These are phyloP conservation scores for Stegodyphus dumicola DNA, from an alignment of 1,140 invertebrate species.

Conservation along the genomic window DNA sequence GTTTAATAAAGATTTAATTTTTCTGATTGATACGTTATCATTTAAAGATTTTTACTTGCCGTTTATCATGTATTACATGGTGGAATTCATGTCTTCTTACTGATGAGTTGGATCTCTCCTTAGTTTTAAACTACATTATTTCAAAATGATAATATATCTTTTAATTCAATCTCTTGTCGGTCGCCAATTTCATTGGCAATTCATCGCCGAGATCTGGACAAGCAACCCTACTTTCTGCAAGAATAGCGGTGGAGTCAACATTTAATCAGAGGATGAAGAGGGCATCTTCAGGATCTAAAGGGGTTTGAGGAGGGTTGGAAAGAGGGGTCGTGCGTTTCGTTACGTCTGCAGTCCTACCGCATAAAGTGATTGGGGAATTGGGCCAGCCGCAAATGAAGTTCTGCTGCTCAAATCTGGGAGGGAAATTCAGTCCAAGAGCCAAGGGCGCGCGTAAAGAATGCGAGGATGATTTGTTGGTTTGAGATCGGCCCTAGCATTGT, in stretches of 20 bases:
- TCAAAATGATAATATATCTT: too few relatives aligned
- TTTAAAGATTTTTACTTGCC: too few relatives aligned
- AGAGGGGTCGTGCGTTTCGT: constrained; percentile 1
- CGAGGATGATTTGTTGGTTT: constrained; percentile 1
- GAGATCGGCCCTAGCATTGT: not conserved
- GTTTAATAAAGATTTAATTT: too few relatives aligned
- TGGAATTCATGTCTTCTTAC: too few relatives aligned
- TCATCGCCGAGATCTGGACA: not conserved
- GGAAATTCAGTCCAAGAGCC: not conserved
- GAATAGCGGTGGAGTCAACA: constrained; percentile 42
- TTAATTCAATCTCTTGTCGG: not conserved
- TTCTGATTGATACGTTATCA: too few relatives aligned
- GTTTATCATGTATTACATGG: too few relatives aligned
- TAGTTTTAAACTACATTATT: too few relatives aligned
- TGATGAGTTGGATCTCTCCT: too few relatives aligned
- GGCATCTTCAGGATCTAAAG: constrained; percentile 9
- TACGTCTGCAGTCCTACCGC: constrained; percentile 12
- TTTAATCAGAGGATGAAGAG: constrained; percentile 40
- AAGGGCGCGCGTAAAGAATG: not conserved
- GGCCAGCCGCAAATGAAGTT: constrained; percentile 43
- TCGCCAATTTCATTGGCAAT: constrained; percentile 38
- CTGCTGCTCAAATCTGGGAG: constrained; percentile 14
- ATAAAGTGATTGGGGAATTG: constrained; percentile 58
- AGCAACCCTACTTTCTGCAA: constrained; percentile 43
- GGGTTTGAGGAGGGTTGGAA: not conserved